Conservation (phyloP, 2,888 invertebrate species). For the Pycnomerus fuliginosus region DNA sequence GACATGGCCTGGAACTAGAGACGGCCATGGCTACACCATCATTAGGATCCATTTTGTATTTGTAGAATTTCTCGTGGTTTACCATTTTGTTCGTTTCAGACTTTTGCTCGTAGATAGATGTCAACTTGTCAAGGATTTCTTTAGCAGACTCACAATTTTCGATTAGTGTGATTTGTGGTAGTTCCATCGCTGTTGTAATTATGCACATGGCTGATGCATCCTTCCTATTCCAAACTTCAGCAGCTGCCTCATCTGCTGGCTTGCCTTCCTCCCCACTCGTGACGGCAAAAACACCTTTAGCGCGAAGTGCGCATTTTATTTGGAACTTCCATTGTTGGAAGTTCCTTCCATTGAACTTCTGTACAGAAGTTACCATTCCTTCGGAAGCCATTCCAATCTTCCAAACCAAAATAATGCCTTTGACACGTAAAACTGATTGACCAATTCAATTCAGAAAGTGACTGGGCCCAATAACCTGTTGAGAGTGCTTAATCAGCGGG, state of each 20-base stretch:
- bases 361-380: too few relatives aligned
- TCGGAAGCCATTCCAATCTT: too few relatives aligned
- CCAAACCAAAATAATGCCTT: too few relatives aligned
- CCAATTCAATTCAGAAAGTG: too few relatives aligned
- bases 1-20: too few relatives aligned
- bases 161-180: slow-evolving; percentile 28
- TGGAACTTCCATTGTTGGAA: slow-evolving; percentile 27
- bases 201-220: slow-evolving; percentile 30
- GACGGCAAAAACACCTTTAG: slow-evolving; percentile 9
- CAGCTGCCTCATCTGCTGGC: background rate
- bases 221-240: slow-evolving; percentile 20
- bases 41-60: slow-evolving; percentile 28
- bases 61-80: slow-evolving; percentile 28
- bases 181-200: slow-evolving; percentile 27
- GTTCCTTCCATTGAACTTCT: slow-evolving; percentile 25
- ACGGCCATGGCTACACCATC: too few relatives aligned
- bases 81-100: slow-evolving; percentile 33
- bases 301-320: slow-evolving; percentile 22
- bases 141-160: slow-evolving; percentile 31
- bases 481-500: too few relatives aligned
- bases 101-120: slow-evolving; percentile 26
- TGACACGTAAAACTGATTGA: too few relatives aligned
- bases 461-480: too few relatives aligned
- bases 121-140: slow-evolving; percentile 29
- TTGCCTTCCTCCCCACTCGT: background rate